These are phyloP conservation scores for Holacanthus passer DNA, from an alignment of 2,113 vertebrate genomes.

Conservation along the genomic window DNA sequence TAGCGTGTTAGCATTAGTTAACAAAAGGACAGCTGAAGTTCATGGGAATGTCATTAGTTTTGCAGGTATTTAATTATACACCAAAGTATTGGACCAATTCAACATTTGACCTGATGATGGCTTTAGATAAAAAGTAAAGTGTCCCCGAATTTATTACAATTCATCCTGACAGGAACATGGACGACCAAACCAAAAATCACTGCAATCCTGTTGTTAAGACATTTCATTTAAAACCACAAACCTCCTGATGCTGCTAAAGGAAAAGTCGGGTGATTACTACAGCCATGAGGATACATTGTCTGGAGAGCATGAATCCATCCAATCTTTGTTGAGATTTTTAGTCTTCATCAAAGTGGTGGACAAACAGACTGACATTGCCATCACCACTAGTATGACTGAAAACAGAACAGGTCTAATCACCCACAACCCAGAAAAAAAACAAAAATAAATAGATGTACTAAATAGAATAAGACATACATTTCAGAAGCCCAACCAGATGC, in stretches of 20 bases:
- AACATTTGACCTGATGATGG: no score
- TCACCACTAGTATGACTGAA: background rate
- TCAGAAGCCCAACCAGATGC: background rate
- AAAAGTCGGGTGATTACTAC: background rate
- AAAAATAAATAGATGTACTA: background rate
- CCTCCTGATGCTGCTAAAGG: background rate
- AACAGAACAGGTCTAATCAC: background rate
- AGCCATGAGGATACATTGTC: background rate
- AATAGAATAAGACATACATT: background rate
- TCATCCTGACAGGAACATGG: background rate
- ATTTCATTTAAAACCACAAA: background rate
- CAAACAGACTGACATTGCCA: background rate
- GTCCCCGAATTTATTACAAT: background rate
- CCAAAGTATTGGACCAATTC: background rate
- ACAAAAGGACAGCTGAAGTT: no score
- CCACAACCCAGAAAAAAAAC: background rate
- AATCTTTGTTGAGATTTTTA: background rate
- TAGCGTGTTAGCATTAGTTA: background rate
- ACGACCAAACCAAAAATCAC: no score
- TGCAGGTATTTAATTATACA: no score
- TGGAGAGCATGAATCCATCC: background rate
- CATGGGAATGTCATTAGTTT: background rate
- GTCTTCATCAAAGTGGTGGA: background rate
- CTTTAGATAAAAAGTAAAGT: background rate
- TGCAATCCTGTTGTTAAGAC: background rate